phyloP scores from a whole-genome alignment of 1,140 invertebrate species.

The Marisa cornuarietis region DNA sequence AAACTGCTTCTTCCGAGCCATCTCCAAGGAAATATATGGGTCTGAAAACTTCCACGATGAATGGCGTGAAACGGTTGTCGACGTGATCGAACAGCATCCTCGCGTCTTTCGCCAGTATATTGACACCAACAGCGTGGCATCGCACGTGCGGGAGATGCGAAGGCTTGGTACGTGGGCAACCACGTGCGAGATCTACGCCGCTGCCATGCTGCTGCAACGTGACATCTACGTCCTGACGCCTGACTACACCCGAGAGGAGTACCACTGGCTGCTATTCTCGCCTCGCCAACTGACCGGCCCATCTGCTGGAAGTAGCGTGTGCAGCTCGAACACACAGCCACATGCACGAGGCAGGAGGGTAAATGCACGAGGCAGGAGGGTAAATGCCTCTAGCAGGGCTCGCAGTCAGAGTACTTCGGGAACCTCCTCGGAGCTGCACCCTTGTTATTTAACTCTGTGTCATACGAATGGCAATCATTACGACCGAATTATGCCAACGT shows the following conservation, averaged over 20 bases:
- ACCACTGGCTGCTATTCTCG: slow-evolving; percentile 52
- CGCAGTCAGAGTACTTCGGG: no score
- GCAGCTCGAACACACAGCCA: no score
- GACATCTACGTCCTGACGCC: slow-evolving; percentile 57
- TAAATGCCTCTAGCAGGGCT: no score
- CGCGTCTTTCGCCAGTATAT: slow-evolving; percentile 53
- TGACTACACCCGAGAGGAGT: slow-evolving; percentile 43
- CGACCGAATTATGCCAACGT: slow-evolving; percentile 42
- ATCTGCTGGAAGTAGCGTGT: no score
- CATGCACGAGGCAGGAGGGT: no score
- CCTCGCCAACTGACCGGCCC: not conserved
- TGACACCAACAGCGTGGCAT: slow-evolving; percentile 29
- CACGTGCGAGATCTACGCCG: slow-evolving; percentile 57
- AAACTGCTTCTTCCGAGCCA: slow-evolving; percentile 61
- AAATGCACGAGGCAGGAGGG: no score
- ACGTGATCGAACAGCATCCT: slow-evolving; percentile 48
- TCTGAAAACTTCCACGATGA: slow-evolving; percentile 52
- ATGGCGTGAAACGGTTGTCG: slow-evolving; percentile 49
- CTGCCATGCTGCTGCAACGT: slow-evolving; percentile 51
- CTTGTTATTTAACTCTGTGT: slow-evolving; percentile 49
- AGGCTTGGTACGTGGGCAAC: slow-evolving; percentile 52
- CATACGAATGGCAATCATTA: slow-evolving; percentile 57
- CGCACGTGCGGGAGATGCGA: slow-evolving; percentile 43
- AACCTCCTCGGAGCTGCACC: slow-evolving; percentile 10
- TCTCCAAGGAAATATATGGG: slow-evolving; percentile 58